Evolutionary conservation across 2,113 vertebrate genomes (phyloP), one percentile per base, ranked within the genome.

Genomic region (Camelus dromedarius): DNA sequence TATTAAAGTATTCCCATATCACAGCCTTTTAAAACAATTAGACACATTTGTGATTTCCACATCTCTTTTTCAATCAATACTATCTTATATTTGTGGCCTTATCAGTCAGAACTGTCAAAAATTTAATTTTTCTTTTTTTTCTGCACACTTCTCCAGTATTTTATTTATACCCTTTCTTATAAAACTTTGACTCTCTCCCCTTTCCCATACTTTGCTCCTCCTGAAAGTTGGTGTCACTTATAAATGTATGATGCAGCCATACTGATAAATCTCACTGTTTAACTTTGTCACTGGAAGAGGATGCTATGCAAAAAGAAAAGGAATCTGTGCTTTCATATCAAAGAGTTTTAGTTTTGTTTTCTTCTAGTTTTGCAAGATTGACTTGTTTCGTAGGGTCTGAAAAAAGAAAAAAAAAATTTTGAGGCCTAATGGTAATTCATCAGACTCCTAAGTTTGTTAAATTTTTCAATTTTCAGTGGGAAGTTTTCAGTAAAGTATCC

Each of bases 141-240:
- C 54, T 93, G 8, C 24, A 73, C 50, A 62, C 0, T 73, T 94
- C 32, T 64, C 38, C n/a, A 92, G 32, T 69, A 86, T 88, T 95
- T 95, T 87, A 72, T 66, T 96, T 58, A 60, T 10, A 83, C 35
- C 6, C 3, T 24, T 91, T 64, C 62, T 77, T 76, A 38, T 75
- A 89, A 86, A 87, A 80, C 13, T 1, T 89, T 82, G 69, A 64
- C 35, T 82, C 67, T 89, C 28, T 81, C n/a, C 24, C 11, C 2
- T 58, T 66, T 35, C 15, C 18, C 52, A 67, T 66, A 73, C n/a
- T 56, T 77, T 62, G 7, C 28, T 82, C 9, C n/a, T 89, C 32
- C n/a, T 80, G 85, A 80, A 81, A 72, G 24, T 91, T 86, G 46
- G 6, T 81, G 26, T 93, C 66, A 96, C 62, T 35, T 92, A 48